A percentile compares a stretch with the other conserved stretches of the same genome.
Evolutionary conservation across 1,140 invertebrate genomes (phyloP).

Genomic region (Dendrolimus punctatus): DNA sequence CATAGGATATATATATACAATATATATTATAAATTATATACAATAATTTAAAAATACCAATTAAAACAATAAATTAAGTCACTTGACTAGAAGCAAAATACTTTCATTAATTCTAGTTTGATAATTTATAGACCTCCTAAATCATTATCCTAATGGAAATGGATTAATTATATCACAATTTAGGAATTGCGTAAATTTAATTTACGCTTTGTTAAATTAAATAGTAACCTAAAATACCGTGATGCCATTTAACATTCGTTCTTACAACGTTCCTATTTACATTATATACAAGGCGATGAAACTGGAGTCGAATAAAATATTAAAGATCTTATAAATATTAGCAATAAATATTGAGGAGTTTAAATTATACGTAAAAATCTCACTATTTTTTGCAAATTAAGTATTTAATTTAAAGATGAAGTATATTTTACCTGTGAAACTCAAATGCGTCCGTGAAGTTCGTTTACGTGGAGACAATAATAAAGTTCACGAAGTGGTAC

Average conservation of each 20-base stretch:
- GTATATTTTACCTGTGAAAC: too few species aligned
- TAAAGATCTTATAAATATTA: too few species aligned
- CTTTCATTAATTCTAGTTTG: constrained; percentile 21
- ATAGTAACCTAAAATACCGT: constrained; percentile 34
- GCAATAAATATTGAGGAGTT: too few species aligned
- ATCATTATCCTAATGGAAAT: constrained; percentile 35
- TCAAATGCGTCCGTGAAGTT: too few species aligned
- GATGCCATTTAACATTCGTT: constrained; percentile 23
- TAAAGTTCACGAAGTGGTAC: too few species aligned
- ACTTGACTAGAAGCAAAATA: constrained; percentile 55
- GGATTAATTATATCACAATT: constrained; percentile 62
- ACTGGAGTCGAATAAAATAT: too few species aligned
- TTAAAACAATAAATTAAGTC: constrained; percentile 7
- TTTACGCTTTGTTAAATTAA: constrained; percentile 24
- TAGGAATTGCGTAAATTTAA: constrained; percentile 52
- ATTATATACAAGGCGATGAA: constrained; percentile 2
- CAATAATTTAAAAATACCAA: constrained; percentile 9
- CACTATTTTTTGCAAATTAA: neutral
- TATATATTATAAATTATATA: too few species aligned
- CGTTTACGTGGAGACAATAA: too few species aligned
- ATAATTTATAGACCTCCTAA: constrained; percentile 28
- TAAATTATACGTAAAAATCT: too few species aligned
- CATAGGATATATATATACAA: too few species aligned
- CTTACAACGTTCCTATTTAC: neutral
- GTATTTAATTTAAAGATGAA: neutral